Percentiles rank a stretch among this genome's conserved stretches.
Conservation (phyloP, 2,113 vertebrate genomes). For the Protomyctophum bolini region DNA sequence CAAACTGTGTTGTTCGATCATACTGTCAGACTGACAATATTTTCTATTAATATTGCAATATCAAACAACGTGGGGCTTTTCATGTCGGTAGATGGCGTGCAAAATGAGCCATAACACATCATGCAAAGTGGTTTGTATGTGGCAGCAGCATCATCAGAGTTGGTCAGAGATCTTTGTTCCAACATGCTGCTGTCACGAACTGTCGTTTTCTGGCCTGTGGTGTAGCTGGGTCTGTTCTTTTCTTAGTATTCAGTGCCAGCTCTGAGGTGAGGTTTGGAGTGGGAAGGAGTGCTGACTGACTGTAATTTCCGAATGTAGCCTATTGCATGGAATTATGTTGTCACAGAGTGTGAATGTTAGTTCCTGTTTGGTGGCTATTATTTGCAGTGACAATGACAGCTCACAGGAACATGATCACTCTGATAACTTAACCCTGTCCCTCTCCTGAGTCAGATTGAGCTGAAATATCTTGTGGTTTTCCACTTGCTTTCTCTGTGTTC, state of each 20-base stretch:
- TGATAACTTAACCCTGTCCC: background rate
- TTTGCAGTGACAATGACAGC: constrained; percentile 12
- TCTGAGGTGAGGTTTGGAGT: constrained; percentile 3
- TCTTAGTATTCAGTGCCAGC: background rate
- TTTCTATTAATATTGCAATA: constrained; percentile 16
- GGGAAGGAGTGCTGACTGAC: background rate
- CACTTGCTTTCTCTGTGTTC: background rate
- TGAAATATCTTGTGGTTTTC: background rate
- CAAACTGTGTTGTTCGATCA: background rate
- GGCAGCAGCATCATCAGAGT: constrained; percentile 46
- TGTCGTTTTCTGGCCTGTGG: constrained; percentile 48
- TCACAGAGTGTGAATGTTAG: constrained; percentile 5
- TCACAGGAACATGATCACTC: background rate
- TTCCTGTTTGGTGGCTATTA: constrained; percentile 2
- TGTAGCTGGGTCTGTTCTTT: constrained; percentile 37
- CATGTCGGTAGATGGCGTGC: constrained; percentile 29
- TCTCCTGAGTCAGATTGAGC: background rate
- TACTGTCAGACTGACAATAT: background rate
- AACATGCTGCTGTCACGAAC: constrained; percentile 48
- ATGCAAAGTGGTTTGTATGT: constrained; percentile 29
- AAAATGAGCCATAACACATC: constrained; percentile 16
- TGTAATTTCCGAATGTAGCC: background rate
- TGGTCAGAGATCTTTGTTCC: constrained; percentile 39
- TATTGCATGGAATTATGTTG: background rate
- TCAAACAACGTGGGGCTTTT: constrained; percentile 34